These are phyloP conservation scores for Calephelis nemesis DNA, from an alignment of 1,140 invertebrate species.

Conservation along the genomic window DNA sequence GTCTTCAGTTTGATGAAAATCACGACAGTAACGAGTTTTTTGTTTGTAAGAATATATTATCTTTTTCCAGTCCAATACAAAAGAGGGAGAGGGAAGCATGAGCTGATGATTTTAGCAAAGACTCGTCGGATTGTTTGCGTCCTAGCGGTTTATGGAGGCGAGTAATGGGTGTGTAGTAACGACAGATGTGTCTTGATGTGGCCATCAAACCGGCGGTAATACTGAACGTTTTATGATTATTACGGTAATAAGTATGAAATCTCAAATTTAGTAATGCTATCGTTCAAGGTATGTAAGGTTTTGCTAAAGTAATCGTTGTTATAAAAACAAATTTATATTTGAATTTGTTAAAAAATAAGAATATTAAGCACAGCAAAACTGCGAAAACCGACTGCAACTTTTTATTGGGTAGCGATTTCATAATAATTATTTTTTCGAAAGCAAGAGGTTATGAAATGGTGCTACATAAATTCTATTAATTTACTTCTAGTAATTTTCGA, in stretches of 20 bases:
- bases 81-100: not conserved
- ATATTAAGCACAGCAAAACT: no score
- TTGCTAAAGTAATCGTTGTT: not conserved
- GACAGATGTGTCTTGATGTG: conserved; percentile 57
- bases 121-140: conserved; percentile 59
- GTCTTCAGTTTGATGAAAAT: no score
- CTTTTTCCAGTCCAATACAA: not conserved
- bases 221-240: conserved; percentile 12
- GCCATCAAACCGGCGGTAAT: conserved; percentile 38
- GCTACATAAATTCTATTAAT: no score
- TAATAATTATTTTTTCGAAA: no score
- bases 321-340: not conserved
- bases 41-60: no score
- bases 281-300: not conserved
- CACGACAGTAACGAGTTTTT: no score
- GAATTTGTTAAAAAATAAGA: no score
- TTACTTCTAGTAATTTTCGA: no score
- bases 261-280: no score
- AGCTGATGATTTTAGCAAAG: conserved; percentile 44
- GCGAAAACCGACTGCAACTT: no score
- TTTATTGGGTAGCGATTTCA: no score
- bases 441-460: no score
- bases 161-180: conserved; percentile 62
- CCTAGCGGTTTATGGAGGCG: conserved; percentile 66
- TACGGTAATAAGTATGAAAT: not conserved